Evolutionary conservation across 2,113 vertebrate species (phyloP), one percentile per base, ranked within the genome.

Genomic region (Gambusia affinis): DNA sequence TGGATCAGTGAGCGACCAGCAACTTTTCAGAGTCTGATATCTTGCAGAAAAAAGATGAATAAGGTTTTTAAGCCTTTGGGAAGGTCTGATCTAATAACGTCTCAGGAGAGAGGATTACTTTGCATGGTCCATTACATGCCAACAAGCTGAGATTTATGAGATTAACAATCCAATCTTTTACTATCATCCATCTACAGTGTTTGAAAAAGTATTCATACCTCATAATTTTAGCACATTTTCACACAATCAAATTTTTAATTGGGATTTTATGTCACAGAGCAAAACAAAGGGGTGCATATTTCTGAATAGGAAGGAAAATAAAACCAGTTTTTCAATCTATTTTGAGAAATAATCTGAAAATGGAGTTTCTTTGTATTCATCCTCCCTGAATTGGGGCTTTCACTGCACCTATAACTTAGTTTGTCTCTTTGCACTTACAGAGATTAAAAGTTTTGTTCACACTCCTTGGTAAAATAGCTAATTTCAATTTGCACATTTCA

Each of bases 81-180:
- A 60, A 30, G 30, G 61, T 60, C 19, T 79, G 29, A 67, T 80
- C 68, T 75, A 71, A 75, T 75, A 57, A 35, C 64, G n/a, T 74
- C 67, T 70, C 64, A 84, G 30, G 65, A 83, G 33, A 63, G 70
- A 68, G 29, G 57, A 67, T 39, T 62, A 44, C 33, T 47, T 2
- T 72, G 27, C 47, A 31, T 29, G 28, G 42, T 72, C 11, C 12
- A 63, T 66, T 67, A 79, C 65, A 78, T 33, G 17, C 24, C 28
- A 29, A 78, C n/a, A 27, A 60, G 51, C 51, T 1, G 51, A n/a
- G 24, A n/a, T 57, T 57, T 57, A 24, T n/a, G 22, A 57, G 51
- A n/a, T n/a, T 57, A 8, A n/a, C 24, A n/a, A 57, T 57, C 22
- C 10, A 57, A 57, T 57, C 19, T n/a, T 57, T 57, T n/a, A 57